Evolutionary conservation across 2,888 invertebrate species (phyloP).

Genomic region (Helobdella robusta): DNA sequence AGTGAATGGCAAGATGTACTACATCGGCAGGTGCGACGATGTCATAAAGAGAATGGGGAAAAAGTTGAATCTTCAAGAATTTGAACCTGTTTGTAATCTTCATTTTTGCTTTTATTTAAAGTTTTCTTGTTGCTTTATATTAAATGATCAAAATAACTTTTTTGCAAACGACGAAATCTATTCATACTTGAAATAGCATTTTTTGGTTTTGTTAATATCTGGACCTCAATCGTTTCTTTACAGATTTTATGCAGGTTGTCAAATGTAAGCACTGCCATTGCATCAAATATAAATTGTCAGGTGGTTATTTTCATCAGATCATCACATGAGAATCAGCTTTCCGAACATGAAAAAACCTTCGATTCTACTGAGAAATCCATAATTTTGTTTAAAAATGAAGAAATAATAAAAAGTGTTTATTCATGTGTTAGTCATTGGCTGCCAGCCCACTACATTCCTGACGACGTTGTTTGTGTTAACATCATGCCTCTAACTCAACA

Average conservation of each 20-base stretch:
- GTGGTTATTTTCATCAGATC: no score
- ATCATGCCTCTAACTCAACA: slow-evolving; percentile 45
- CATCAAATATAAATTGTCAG: no score
- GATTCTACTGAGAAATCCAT: no score
- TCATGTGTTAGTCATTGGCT: slow-evolving; percentile 28
- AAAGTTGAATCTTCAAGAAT: slow-evolving; percentile 57
- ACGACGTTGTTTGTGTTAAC: slow-evolving; percentile 37
- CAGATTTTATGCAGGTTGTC: no score
- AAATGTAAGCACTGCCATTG: no score
- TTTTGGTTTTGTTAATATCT: no score
- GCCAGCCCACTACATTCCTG: slow-evolving; percentile 41
- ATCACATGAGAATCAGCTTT: background rate
- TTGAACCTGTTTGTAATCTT: slow-evolving; percentile 37
- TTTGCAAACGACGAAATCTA: no score
- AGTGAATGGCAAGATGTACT: slow-evolving; percentile 38
- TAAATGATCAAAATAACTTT: no score
- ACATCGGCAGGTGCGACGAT: slow-evolving; percentile 59
- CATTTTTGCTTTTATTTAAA: no score
- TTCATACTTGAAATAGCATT: no score
- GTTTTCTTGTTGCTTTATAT: no score
- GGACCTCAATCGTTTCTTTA: no score
- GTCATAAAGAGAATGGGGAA: slow-evolving; percentile 68
- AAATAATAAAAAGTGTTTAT: background rate
- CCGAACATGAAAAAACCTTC: background rate
- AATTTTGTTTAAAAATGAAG: slow-evolving; percentile 3